Percentiles rank a stretch among this genome's conserved stretches.
These are phyloP conservation scores for Gallinago nigripennis DNA, from an alignment of 2,797 vertebrate genomes.

Conservation along the genomic window DNA sequence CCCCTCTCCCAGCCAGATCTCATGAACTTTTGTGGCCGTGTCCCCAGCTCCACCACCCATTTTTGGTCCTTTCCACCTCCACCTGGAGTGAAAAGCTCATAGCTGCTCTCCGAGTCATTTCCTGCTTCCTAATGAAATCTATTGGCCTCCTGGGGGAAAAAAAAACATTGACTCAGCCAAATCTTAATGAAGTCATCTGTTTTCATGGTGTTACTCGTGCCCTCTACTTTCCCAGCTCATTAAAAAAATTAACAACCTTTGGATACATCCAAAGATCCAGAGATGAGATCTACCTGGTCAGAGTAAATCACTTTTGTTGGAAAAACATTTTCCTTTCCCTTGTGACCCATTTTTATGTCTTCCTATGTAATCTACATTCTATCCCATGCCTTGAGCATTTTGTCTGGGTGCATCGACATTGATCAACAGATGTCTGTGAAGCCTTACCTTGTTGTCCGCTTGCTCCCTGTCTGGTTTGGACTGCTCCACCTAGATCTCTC, in stretches of 20 bases:
- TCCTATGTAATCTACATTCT: neutral
- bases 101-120: conserved; percentile 27
- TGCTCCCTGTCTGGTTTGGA: neutral
- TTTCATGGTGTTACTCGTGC: conserved; percentile 44
- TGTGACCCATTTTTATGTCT: neutral
- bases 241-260: conserved; percentile 55
- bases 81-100: neutral
- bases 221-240: conserved; percentile 45
- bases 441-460: neutral
- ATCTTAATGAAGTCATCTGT: conserved; percentile 65
- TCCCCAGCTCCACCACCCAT: neutral
- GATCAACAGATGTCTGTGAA: neutral
- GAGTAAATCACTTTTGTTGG: neutral
- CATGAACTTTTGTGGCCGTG: neutral
- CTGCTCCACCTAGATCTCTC: neutral
- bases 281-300: conserved; percentile 11
- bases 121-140: conserved; percentile 64
- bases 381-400: neutral
- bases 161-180: conserved; percentile 44
- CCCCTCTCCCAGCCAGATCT: neutral
- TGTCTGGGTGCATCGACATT: neutral
- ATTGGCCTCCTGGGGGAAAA: conserved; percentile 47
- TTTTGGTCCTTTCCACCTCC: neutral
- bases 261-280: neutral
- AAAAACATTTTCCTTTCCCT: neutral